These are phyloP conservation scores for Pseudonaja textilis DNA, from an alignment of 2,113 vertebrate species.

Conservation along the genomic window DNA sequence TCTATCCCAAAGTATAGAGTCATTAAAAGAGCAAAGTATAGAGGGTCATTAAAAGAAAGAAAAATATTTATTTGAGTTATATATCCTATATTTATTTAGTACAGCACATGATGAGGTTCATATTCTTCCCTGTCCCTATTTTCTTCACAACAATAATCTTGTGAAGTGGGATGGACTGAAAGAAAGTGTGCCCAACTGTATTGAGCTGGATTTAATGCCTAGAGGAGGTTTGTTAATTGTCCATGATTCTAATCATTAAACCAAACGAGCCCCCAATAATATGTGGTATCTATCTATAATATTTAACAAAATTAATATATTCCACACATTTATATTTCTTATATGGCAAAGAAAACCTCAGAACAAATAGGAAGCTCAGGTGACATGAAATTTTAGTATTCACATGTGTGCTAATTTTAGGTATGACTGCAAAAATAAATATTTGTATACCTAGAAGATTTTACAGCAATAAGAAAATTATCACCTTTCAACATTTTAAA, in stretches of 20 bases:
- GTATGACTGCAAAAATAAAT: background rate
- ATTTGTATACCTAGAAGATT: background rate
- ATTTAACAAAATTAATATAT: background rate
- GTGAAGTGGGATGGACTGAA: background rate
- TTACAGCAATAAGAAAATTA: background rate
- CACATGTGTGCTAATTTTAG: background rate
- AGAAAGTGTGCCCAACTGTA: background rate
- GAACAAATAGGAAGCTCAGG: background rate
- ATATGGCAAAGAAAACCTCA: background rate
- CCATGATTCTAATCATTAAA: background rate
- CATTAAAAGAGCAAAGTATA: background rate
- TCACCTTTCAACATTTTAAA: background rate
- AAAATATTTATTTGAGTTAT: background rate
- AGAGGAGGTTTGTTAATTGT: background rate
- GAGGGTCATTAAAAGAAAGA: background rate
- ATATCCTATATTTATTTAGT: background rate
- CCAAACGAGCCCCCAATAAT: background rate
- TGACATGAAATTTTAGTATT: background rate
- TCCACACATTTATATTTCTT: background rate
- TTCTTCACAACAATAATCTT: background rate
- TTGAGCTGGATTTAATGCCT: background rate
- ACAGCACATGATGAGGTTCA: background rate
- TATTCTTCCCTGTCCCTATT: background rate
- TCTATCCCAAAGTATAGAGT: background rate
- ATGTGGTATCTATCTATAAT: background rate